Conservation (phyloP, 2,888 invertebrate genomes). For the Syritta pipiens region DNA sequence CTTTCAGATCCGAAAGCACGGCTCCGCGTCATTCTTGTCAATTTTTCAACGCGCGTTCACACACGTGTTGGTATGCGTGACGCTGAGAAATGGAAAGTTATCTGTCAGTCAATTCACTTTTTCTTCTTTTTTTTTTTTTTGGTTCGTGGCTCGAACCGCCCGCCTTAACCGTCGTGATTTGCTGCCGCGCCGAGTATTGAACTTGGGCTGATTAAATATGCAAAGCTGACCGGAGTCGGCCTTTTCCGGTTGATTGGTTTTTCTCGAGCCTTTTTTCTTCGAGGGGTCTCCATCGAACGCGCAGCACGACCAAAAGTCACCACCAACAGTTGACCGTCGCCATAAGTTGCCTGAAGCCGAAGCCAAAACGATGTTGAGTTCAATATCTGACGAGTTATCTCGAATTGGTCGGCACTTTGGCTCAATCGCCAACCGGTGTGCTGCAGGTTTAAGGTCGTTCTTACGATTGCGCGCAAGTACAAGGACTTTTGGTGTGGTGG, state of each 20-base stretch:
- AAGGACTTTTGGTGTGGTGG: constrained; percentile 36
- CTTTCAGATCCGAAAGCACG: background rate
- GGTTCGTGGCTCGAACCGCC: background rate
- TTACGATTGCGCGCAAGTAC: constrained; percentile 42
- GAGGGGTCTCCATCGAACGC: constrained; percentile 18
- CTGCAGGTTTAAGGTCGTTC: constrained; percentile 48
- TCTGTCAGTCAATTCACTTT: constrained; percentile 33
- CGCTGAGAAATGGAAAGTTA: constrained; percentile 44
- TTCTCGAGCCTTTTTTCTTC: constrained; percentile 10
- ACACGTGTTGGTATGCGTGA: constrained; percentile 18
- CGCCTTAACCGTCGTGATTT: background rate
- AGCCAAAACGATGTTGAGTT: background rate
- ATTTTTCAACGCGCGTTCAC: constrained; percentile 18
- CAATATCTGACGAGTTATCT: too few species aligned
- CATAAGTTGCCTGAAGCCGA: background rate
- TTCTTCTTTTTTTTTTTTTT: constrained; percentile 12
- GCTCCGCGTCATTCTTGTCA: constrained; percentile 48
- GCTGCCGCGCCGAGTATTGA: constrained; percentile 20
- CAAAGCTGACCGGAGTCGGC: constrained; percentile 5
- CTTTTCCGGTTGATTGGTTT: constrained; percentile 39
- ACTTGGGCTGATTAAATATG: constrained; percentile 10
- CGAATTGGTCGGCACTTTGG: background rate
- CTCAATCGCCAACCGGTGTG: constrained; percentile 4
- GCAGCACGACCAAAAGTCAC: constrained; percentile 1
- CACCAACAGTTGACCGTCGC: constrained; percentile 17